Evolutionary conservation across 1,140 invertebrate genomes (phyloP).

Genomic region (Drosophila albomicans): DNA sequence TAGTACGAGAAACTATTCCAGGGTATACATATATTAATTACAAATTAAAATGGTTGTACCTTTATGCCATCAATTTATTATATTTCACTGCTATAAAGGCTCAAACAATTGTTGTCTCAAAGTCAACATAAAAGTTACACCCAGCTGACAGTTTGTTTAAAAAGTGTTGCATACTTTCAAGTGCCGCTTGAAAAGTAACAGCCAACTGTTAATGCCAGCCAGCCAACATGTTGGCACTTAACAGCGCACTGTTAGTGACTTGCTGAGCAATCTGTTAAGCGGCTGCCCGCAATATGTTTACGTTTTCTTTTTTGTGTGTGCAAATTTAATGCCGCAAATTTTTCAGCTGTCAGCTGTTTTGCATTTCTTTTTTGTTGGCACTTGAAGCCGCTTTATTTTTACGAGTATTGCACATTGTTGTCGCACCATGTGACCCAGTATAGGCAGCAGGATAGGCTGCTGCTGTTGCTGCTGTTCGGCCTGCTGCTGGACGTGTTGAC

Average conservation of each 20-base stretch:
- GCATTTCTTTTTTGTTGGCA: conserved; percentile 48
- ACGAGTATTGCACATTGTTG: conserved; percentile 57
- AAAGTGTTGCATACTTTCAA: conserved; percentile 7
- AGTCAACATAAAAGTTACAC: not conserved
- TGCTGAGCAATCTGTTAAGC: not conserved
- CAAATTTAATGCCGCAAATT: conserved; percentile 67
- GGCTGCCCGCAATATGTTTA: not conserved
- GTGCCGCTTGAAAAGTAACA: not conserved
- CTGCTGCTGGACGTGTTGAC: conserved; percentile 71
- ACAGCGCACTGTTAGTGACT: not conserved
- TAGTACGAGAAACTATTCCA: no score
- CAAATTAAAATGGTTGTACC: no score
- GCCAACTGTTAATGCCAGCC: conserved; percentile 20
- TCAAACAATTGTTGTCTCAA: not conserved
- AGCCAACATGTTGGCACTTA: not conserved
- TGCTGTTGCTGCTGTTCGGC: not conserved
- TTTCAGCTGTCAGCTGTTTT: conserved; percentile 60
- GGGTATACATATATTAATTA: no score
- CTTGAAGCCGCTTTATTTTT: conserved; percentile 62
- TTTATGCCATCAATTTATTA: conserved; percentile 8
- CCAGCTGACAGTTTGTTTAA: not conserved
- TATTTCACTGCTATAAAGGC: not conserved
- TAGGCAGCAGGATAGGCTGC: not conserved
- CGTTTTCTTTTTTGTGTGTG: conserved; percentile 25
- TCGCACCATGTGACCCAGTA: conserved; percentile 26